These are phyloP conservation scores for Acyrthosiphon pisum DNA, from an alignment of 1,140 invertebrate genomes.

Conservation along the genomic window DNA sequence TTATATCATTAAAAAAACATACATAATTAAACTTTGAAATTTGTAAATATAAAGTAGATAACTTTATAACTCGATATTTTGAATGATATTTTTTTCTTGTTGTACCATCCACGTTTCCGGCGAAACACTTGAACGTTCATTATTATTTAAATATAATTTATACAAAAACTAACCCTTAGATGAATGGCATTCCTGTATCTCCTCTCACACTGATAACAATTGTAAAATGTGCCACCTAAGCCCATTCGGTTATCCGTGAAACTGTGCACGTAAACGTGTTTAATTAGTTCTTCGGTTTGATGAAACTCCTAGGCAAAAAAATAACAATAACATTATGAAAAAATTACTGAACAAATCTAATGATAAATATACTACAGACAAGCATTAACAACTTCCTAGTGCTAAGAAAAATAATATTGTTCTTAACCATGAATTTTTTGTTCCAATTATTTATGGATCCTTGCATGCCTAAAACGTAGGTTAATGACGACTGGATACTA, in stretches of 20 bases:
- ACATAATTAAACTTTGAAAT: background rate
- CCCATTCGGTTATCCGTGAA: constrained; percentile 61
- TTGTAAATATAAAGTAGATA: background rate
- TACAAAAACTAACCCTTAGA: constrained; percentile 14
- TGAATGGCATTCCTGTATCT: constrained; percentile 32
- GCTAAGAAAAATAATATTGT: background rate
- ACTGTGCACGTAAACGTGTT: constrained; percentile 69
- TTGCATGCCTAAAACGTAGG: background rate
- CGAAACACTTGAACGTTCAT: background rate
- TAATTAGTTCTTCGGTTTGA: constrained; percentile 66
- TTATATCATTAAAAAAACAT: background rate
- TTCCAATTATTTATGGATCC: background rate
- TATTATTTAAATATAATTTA: constrained; percentile 14
- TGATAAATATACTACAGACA: background rate
- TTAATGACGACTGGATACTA: background rate
- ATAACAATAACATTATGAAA: background rate
- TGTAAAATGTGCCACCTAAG: background rate
- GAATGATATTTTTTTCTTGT: background rate
- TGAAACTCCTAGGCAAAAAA: constrained; percentile 63
- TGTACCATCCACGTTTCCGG: background rate
- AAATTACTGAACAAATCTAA: background rate
- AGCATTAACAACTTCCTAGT: background rate
- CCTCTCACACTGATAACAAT: constrained; percentile 31
- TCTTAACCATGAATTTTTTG: background rate
- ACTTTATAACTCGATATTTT: background rate